Percentiles rank a stretch among this genome's conserved stretches.
phyloP scores from a whole-genome alignment of 2,113 vertebrate genomes.

The Oxygymnocypris stewartii region DNA sequence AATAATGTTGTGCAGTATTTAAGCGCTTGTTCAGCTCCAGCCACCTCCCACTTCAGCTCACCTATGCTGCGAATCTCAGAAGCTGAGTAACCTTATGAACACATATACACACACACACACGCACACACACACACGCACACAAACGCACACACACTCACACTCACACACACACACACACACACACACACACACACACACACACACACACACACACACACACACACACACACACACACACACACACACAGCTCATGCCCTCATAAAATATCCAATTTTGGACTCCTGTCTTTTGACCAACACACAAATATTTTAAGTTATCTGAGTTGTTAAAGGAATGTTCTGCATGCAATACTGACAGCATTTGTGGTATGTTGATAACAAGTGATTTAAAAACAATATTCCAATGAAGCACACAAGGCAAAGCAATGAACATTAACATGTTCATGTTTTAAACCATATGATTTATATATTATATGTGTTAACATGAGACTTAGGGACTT shows the following conservation, averaged over 20 bases:
- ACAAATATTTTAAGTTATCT: neutral
- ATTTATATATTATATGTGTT: neutral
- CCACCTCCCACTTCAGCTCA: slow-evolving; percentile 72
- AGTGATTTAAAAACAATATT: neutral
- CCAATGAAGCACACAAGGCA: neutral
- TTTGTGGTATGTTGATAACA: neutral
- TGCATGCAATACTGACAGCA: neutral
- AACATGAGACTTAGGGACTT: neutral
- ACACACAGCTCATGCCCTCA: neutral
- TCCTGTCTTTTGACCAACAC: neutral
- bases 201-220: neutral
- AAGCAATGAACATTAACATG: neutral
- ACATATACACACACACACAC: neutral
- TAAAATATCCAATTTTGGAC: neutral
- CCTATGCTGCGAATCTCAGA: slow-evolving; percentile 79
- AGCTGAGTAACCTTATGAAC: slow-evolving; percentile 12
- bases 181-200: neutral
- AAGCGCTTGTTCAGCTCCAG: slow-evolving; percentile 46
- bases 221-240: neutral
- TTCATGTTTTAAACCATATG: neutral
- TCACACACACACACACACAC: neutral
- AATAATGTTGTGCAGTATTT: slow-evolving; percentile 67
- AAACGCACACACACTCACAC: neutral
- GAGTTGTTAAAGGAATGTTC: slow-evolving; percentile 8
- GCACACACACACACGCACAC: neutral